Evolutionary conservation across 2,113 vertebrate species (phyloP).

Genomic region (Lichenostomus cassidix): DNA sequence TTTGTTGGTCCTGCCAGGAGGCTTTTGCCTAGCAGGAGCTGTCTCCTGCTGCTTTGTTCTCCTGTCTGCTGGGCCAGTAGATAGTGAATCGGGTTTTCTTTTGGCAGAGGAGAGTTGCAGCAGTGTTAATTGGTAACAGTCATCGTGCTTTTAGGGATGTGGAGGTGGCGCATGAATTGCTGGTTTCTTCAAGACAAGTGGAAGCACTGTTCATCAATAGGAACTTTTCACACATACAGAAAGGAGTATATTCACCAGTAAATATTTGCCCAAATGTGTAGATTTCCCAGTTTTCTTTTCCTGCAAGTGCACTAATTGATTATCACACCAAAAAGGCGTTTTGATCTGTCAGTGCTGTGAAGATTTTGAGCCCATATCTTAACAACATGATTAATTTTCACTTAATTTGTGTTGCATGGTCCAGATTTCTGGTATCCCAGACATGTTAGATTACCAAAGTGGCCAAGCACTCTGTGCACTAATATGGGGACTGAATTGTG

Average conservation of each 20-base stretch:
- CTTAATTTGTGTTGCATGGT: background rate
- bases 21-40: background rate
- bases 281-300: background rate
- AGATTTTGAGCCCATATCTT: background rate
- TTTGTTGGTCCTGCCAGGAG: background rate
- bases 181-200: background rate
- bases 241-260: background rate
- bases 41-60: background rate
- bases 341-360: background rate
- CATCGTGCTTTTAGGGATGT: background rate
- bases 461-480: background rate
- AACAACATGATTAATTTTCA: background rate
- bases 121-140: background rate
- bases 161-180: background rate
- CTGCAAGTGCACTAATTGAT: background rate
- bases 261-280: background rate
- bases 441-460: background rate
- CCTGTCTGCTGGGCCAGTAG: background rate
- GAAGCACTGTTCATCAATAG: background rate
- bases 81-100: background rate
- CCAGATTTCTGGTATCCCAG: background rate
- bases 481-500: background rate
- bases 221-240: background rate
- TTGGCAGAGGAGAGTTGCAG: background rate
- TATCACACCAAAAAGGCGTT: background rate